Percentiles rank a stretch among this genome's conserved stretches.
phyloP scores from a whole-genome alignment of 1,140 invertebrate genomes.

The Melitaea cinxia region DNA sequence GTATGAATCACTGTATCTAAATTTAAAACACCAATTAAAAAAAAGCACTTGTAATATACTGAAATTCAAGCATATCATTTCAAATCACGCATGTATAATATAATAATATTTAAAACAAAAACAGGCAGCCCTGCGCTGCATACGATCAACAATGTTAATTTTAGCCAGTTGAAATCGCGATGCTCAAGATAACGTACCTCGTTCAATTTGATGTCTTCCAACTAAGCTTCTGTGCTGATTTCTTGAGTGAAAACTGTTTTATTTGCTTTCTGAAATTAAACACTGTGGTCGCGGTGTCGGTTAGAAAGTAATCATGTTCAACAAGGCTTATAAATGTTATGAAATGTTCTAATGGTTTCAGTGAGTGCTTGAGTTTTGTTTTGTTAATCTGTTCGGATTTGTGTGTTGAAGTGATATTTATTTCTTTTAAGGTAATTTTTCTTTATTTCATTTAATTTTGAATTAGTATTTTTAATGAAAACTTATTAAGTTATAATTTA shows the following conservation, averaged over 20 bases:
- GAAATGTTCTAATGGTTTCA: slow-evolving; percentile 9
- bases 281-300: slow-evolving; percentile 21
- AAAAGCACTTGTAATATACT: neutral
- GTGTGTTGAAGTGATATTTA: slow-evolving; percentile 9
- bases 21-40: no score
- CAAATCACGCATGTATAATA: neutral
- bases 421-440: slow-evolving; percentile 32
- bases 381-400: slow-evolving; percentile 26
- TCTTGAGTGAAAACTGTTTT: slow-evolving; percentile 55
- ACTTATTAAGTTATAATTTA: no score
- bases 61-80: neutral
- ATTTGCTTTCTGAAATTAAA: slow-evolving; percentile 11
- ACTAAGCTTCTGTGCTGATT: slow-evolving; percentile 46
- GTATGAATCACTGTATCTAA: no score
- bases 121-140: slow-evolving; percentile 45
- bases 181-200: slow-evolving; percentile 59
- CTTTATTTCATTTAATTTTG: neutral
- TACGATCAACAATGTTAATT: slow-evolving; percentile 64
- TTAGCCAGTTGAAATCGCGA: slow-evolving; percentile 76
- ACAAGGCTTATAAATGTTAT: slow-evolving; percentile 14
- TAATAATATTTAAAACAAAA: neutral
- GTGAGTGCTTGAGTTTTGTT: slow-evolving; percentile 20
- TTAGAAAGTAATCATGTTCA: slow-evolving; percentile 21
- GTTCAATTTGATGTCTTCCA: slow-evolving; percentile 45
- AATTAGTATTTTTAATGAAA: neutral